Evolutionary conservation across 2,797 vertebrate genomes (phyloP), one percentile per base, ranked within the genome.

Genomic region (Coccyzus lansbergi): DNA sequence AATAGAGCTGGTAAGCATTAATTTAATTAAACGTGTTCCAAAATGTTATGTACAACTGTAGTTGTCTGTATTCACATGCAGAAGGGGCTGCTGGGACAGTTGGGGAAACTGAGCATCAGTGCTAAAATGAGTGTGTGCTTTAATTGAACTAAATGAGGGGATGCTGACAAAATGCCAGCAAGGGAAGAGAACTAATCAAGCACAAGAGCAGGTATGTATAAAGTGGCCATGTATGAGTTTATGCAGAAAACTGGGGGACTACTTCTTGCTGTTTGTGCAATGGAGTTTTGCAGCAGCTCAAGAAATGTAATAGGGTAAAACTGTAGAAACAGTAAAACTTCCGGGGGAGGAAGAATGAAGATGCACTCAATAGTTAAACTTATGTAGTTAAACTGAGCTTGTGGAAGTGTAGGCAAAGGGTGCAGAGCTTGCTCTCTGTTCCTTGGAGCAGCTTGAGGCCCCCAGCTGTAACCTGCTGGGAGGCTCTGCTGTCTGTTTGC

Each of bases 391-490:
- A 62, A 64, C 6, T 36, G 29, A 52, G 34, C 38, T 62, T 29
- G 62, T 26, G 34, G 48, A 59, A 87, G 69, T 31, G n/a, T 36
- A 55, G 48, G 19, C 16, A 49, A 42, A 25, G 65, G 29, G 3
- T 56, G 70, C 67, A 79, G 67, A 79, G 63, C 67, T 68, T 20
- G 10, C 44, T 78, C 18, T 74, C 18, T 74, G 33, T 56, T 86
- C 42, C 64, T 44, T 81, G 71, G 36, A 89, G 76, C 29, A 85
- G 76, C 53, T 60, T 12, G 33, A 58, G 77, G 75, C 44, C 67
- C 72, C n/a, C 93, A 87, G 55, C 81, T 93, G 84, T 36, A 36
- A 19, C 92, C 81, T 89, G 76, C 84, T 92, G 88, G 2, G 92
- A 85, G 82, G 58, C 38, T 85, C 81, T 90, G 76, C 94, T 95